Evolutionary conservation across 2,797 vertebrate species (phyloP), one percentile per base, ranked within the genome.

Genomic region (Cossypha niveicapilla): DNA sequence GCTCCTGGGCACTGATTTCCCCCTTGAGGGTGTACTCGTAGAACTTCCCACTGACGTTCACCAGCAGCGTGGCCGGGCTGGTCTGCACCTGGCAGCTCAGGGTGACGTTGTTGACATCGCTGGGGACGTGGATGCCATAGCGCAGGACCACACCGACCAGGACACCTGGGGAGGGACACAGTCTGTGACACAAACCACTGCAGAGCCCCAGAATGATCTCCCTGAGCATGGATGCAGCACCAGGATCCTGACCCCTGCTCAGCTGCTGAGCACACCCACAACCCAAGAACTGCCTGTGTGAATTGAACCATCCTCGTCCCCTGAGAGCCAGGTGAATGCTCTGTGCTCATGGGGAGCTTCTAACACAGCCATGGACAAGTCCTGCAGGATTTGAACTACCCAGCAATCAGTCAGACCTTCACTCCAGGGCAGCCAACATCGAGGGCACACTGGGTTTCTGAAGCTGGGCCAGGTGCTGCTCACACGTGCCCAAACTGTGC

Each of bases 1-100:
- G 97, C 93, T 98, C 97, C n/a, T 97, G 98, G 91, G 98, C 96
- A 6, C 96, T 97, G 96, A 99, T 99, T 94, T 99, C 98, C 21
- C 99, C 98, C 96, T 99, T 99, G 96, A 99, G 97, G 4, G 98
- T 99, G 96, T 99, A 99, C 96, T 99, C 99, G 1, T 99, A 99
- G 98, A 98, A 99, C 91, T 98, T 99, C 10, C 99, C 99, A 3
- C 99, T 99, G 97, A 99, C 97, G 1, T 99, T 99, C 57, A 99
- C 98, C 86, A 99, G 98, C 96, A 99, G 97, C 0, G 99, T 99
- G 93, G 99, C 98, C 0, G 99, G 99, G 81, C 98, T 99, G 93
- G 98, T 97, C 66, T 99, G 99, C 56, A 99, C 97, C 8, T 98
- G 98, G 96, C 99, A 99, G 97, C 97, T 99, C 95, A 99, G 86